Conservation (phyloP, 2,797 vertebrate species). For the Acanthis flammea region DNA sequence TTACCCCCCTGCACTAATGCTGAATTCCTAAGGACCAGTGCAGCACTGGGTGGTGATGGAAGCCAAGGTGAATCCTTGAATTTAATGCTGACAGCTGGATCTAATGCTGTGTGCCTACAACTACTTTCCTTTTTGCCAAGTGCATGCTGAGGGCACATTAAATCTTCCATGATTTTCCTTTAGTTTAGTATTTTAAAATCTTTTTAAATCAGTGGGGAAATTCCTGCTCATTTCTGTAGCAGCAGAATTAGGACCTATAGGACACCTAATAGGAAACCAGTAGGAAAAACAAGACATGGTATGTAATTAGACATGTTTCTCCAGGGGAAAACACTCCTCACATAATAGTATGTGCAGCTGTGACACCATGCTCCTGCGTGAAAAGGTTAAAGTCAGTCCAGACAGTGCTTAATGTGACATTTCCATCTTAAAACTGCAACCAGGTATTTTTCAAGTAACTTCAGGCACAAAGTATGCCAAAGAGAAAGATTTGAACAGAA, state of each 20-base stretch:
- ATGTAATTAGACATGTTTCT: not conserved
- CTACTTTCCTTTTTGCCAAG: not conserved
- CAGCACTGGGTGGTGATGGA: accelerated
- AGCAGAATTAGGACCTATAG: not conserved
- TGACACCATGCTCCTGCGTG: not conserved
- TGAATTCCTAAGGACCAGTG: not conserved
- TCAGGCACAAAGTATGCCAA: not conserved
- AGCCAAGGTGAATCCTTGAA: accelerated
- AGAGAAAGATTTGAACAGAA: not conserved
- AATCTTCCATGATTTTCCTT: not conserved
- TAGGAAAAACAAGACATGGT: not conserved
- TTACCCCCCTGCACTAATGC: not conserved
- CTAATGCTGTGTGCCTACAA: accelerated
- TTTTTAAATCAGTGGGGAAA: not conserved
- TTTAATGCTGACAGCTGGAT: not conserved
- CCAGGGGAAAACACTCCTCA: not conserved
- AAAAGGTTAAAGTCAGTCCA: not conserved
- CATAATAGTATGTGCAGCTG: not conserved
- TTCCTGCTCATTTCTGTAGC: not conserved
- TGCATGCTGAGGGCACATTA: not conserved
- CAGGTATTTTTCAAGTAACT: not conserved
- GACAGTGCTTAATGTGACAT: accelerated
- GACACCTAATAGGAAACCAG: not conserved
- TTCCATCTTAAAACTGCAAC: not conserved
- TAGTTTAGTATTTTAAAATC: not conserved